These are phyloP conservation scores for Cerastoderma edule DNA, from an alignment of 2,888 invertebrate genomes.

Conservation along the genomic window DNA sequence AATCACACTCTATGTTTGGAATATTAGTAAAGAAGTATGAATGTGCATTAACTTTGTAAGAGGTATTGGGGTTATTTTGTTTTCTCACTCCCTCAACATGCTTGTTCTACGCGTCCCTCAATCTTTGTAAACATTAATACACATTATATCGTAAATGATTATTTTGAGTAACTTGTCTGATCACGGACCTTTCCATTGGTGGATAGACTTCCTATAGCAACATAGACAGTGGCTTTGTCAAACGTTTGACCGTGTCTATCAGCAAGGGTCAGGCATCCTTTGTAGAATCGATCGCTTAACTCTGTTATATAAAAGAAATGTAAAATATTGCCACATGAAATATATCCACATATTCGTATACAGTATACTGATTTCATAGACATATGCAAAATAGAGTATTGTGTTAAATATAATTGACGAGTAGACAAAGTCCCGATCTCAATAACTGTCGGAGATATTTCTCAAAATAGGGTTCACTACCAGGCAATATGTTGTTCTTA, in stretches of 20 bases:
- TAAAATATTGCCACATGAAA: too few relatives aligned
- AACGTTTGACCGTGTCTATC: slow-evolving; percentile 33
- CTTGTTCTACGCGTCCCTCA: background rate
- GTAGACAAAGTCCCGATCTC: too few relatives aligned
- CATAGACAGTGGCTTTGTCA: slow-evolving; percentile 54
- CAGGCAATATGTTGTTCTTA: too few relatives aligned
- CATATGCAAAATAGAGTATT: too few relatives aligned
- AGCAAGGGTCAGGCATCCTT: slow-evolving; percentile 39
- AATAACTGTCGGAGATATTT: too few relatives aligned
- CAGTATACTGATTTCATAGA: too few relatives aligned
- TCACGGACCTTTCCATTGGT: slow-evolving; percentile 57
- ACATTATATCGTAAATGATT: background rate
- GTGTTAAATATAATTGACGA: too few relatives aligned
- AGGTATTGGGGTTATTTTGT: background rate
- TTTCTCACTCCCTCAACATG: background rate
- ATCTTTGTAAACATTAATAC: background rate
- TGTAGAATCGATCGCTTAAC: slow-evolving; percentile 42
- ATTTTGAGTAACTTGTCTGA: background rate
- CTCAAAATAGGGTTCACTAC: too few relatives aligned
- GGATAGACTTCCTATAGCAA: slow-evolving; percentile 55
- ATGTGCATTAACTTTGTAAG: background rate
- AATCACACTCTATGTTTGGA: too few relatives aligned
- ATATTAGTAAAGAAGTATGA: too few relatives aligned
- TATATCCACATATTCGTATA: too few relatives aligned
- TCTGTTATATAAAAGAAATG: slow-evolving; percentile 18